phyloP scores from a whole-genome alignment of 1,140 invertebrate species.

The Zaprionus inermis region DNA sequence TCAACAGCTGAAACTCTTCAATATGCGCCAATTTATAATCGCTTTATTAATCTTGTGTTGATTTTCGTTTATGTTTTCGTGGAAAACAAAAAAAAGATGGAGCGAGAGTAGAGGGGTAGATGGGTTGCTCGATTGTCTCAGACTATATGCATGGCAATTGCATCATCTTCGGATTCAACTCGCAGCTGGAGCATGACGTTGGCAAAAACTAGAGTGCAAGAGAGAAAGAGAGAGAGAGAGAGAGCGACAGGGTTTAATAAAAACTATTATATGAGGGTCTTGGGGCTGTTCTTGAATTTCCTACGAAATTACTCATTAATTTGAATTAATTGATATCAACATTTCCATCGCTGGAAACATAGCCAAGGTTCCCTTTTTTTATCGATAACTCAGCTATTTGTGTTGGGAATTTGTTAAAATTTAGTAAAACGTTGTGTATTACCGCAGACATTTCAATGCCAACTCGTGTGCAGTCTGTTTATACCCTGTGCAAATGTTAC shows the following conservation, averaged over 20 bases:
- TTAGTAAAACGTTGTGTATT: not conserved
- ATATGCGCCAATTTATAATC: constrained; percentile 56
- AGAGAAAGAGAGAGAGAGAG: not conserved
- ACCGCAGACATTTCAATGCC: too few species aligned
- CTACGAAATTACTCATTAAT: constrained; percentile 42
- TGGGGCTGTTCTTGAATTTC: constrained; percentile 26
- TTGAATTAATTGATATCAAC: constrained; percentile 48
- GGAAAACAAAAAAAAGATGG: constrained; percentile 64
- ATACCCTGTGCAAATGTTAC: not conserved
- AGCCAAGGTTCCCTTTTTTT: constrained; percentile 20
- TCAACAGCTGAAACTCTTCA: constrained; percentile 50
- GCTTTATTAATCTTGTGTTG: constrained; percentile 38
- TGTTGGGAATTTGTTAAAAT: not conserved
- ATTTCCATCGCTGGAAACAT: not conserved
- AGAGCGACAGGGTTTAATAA: too few species aligned
- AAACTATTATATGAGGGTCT: constrained; percentile 17
- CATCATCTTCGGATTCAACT: constrained; percentile 40
- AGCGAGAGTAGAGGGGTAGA: not conserved
- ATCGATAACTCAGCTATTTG: not conserved
- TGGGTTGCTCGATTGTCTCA: constrained; percentile 10
- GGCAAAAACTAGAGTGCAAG: constrained; percentile 24
- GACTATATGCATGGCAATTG: constrained; percentile 16
- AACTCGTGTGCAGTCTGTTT: not conserved
- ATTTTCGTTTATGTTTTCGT: constrained; percentile 42
- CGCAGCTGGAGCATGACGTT: constrained; percentile 47